Evolutionary conservation across 2,113 vertebrate species (phyloP).

Genomic region (human): GRCh38 chr6:168656501-168657000

Average conservation of each 20-base stretch:
- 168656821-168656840: fast-evolving
- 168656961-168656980: no score
- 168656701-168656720: fast-evolving
- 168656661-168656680: not conserved
- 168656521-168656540: no score
- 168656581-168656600: fast-evolving
- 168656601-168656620: not conserved
- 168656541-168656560: no score
- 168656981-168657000: not conserved
- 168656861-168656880: fast-evolving
- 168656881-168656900: fast-evolving
- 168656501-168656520: no score
- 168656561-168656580: no score
- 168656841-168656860: fast-evolving
- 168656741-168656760: fast-evolving
- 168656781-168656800: no score
- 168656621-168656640: not conserved
- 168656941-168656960: no score
- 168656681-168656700: fast-evolving
- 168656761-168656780: not conserved
- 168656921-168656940: not conserved
- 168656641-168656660: fast-evolving
- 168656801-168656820: fast-evolving
- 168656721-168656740: not conserved
- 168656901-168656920: fast-evolving